Evolutionary conservation across 1,140 invertebrate genomes (phyloP).

Genomic region (Lasioglossum albipes): DNA sequence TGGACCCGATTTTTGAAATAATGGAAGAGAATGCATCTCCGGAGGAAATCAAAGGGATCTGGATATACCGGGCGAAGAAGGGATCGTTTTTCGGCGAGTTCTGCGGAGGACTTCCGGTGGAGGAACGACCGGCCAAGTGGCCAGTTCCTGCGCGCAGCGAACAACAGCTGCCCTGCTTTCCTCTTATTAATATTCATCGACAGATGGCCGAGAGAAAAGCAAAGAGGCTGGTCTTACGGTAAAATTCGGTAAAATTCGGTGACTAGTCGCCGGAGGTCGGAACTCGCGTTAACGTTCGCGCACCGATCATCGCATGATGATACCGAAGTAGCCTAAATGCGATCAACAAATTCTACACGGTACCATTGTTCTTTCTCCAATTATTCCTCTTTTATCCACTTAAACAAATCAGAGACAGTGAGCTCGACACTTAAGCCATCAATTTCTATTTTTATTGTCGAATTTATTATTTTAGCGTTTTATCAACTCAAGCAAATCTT

Average conservation of each 20-base stretch:
- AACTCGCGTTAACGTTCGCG: too few species aligned
- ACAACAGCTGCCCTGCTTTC: conserved; percentile 51
- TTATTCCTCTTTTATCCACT: too few species aligned
- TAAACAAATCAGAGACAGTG: too few species aligned
- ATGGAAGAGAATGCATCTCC: background rate
- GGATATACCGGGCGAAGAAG: background rate
- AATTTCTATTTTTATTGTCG: too few species aligned
- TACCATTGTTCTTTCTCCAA: too few species aligned
- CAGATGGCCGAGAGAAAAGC: conserved; percentile 21
- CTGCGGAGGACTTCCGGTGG: conserved; percentile 47
- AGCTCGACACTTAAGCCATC: too few species aligned
- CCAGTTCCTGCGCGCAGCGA: conserved; percentile 34
- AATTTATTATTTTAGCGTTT: too few species aligned
- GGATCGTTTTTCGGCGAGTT: conserved; percentile 47
- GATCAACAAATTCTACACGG: too few species aligned
- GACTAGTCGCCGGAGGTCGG: too few species aligned
- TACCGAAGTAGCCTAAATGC: too few species aligned
- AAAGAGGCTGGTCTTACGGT: background rate
- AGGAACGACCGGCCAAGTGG: conserved; percentile 39
- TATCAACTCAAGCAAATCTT: too few species aligned
- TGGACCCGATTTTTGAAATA: background rate
- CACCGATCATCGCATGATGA: too few species aligned
- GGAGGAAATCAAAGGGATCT: background rate
- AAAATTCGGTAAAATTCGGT: background rate
- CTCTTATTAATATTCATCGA: conserved; percentile 52